Base-by-base conservation (phyloP, 2,888 invertebrate species). In the Crossocerus cetratus region DNA sequence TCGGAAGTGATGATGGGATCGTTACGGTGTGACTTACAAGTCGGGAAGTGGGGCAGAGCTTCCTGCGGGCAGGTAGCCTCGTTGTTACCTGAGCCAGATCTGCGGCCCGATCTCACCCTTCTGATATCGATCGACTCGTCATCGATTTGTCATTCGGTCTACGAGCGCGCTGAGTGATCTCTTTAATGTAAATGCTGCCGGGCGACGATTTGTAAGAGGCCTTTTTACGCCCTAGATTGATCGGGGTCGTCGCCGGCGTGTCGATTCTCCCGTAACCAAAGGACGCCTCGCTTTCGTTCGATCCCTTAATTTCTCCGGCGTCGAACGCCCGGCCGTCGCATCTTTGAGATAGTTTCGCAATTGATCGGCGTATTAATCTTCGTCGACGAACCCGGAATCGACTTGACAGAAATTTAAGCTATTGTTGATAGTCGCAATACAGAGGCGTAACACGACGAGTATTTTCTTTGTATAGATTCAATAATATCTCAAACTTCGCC, bases 81-180 rank as follows among this genome's bases (percentile, higher is more conserved):
- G n/a, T 49, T 49, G 45, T 59, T n/a, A 23, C 55, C 32, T 67
- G 13, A 45, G 54, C 64, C 57, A 66, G 55, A 63, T 14, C 44
- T 2, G 23, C 14, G 2, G 32, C 14, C 58, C 54, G 53, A 67
- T 43, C 60, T 55, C 61, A 21, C n/a, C 55, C 71, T 20, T 54
- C 63, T 74, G 70, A 75, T 72, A 74, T 70, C 77, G 79, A 82
- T 74, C 67, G 75, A 55, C 77, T 66, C 65, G 60, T 71, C 71
- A 66, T 70, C 75, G 77, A 81, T 82, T 82, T 65, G 77, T 82
- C 82, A 77, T 43, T 20, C 60, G 57, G 5, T 49, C 62, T 53
- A 75, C 79, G 59, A 82, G 81, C 20, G 3, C 32, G 56, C 59
- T 43, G 56, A 63, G 18, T 21, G 57, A 20, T 57, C 68, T 68